Conservation (phyloP, 2,797 vertebrate species). For the Scleropages formosus region DNA sequence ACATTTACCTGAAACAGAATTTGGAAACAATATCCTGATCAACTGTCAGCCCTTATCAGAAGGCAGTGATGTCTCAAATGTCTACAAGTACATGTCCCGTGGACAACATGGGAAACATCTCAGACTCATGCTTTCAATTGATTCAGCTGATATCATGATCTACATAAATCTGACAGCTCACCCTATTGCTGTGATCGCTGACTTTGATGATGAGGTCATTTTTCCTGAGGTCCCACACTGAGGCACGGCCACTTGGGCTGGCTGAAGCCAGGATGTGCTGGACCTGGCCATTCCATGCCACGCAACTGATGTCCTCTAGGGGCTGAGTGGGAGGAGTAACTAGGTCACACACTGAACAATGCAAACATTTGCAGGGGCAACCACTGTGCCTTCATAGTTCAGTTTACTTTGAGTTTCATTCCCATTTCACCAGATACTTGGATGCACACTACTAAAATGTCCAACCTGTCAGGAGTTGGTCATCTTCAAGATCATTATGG, state of each 20-base stretch:
- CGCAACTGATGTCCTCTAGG: slow-evolving; percentile 89
- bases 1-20: too few relatives aligned
- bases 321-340: slow-evolving; percentile 66
- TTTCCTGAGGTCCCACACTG: slow-evolving; percentile 95
- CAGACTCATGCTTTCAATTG: background rate
- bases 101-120: too few relatives aligned
- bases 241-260: slow-evolving; percentile 86
- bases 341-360: background rate
- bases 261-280: slow-evolving; percentile 96
- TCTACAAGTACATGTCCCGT: too few relatives aligned
- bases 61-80: too few relatives aligned
- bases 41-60: background rate
- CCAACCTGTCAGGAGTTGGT: background rate
- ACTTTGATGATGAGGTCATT: slow-evolving; percentile 99
- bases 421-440: background rate
- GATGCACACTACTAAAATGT: background rate
- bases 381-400: background rate
- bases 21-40: background rate
- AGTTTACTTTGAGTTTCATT: background rate
- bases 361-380: too few relatives aligned
- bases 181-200: slow-evolving; percentile 96
- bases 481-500: background rate
- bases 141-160: background rate
- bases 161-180: slow-evolving; percentile 52
- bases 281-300: slow-evolving; percentile 94